A percentile compares a stretch with the other conserved stretches of the same genome.
phyloP scores from a whole-genome alignment of 2,113 vertebrate genomes.

The Labrus mixtus region DNA sequence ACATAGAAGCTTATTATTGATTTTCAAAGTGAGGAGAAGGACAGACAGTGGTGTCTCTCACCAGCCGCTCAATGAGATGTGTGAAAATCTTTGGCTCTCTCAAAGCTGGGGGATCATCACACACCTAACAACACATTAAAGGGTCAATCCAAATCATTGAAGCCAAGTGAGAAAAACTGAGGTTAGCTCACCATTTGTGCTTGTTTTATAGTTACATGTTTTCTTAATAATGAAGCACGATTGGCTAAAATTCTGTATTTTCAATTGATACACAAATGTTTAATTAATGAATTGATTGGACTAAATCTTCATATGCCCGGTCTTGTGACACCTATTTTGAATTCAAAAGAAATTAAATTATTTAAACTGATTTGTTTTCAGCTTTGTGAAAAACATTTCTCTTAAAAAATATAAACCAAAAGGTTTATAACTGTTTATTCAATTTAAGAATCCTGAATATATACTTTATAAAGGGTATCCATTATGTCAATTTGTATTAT shows the following conservation, averaged over 20 bases:
- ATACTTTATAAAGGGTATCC: too few species aligned
- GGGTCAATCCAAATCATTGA: slow-evolving; percentile 54
- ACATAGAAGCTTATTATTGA: slow-evolving; percentile 72
- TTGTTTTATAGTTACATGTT: not conserved
- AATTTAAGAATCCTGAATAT: too few species aligned
- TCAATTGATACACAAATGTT: not conserved
- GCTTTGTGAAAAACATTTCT: too few species aligned
- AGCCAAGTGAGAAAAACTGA: slow-evolving; percentile 44
- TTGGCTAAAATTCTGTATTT: not conserved
- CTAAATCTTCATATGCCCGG: not conserved
- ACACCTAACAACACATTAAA: slow-evolving; percentile 63
- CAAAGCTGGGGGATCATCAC: slow-evolving; percentile 58
- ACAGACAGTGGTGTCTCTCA: slow-evolving; percentile 68
- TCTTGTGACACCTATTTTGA: not conserved
- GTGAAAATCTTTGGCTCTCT: slow-evolving; percentile 74
- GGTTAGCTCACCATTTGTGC: not conserved
- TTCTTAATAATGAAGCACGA: not conserved
- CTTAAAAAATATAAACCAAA: too few species aligned
- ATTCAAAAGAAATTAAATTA: too few species aligned
- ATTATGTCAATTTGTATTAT: too few species aligned
- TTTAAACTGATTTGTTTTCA: too few species aligned
- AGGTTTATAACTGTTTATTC: too few species aligned
- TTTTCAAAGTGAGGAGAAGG: slow-evolving; percentile 74
- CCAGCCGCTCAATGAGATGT: slow-evolving; percentile 65
- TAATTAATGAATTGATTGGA: not conserved